Base-by-base conservation (phyloP, 2,888 invertebrate species). In the Tinea trinotella region DNA sequence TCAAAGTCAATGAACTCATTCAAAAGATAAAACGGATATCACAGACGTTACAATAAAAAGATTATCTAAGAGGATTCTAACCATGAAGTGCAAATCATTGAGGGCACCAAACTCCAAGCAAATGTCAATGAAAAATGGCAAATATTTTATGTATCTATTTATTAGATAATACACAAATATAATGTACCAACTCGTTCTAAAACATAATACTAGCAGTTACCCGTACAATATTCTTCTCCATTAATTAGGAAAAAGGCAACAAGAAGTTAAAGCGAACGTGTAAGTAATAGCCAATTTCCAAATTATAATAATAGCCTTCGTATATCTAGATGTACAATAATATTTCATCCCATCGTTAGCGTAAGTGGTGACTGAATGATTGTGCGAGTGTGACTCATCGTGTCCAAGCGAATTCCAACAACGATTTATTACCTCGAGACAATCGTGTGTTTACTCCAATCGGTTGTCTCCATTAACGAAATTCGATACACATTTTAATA, bases 21-120 rank as follows among this genome's bases (percentile, higher is more conserved):
- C 50, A 50, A 50, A 18, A 50, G 50, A 24, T 50, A 24, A 50
- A 50, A 50, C 50, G 50, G 50, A 22, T 50, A 50, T 50, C 24
- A 50, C 24, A 50, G 50, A 50, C 50, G 17, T 12, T n/a, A 50
- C 50, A 50, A 50, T 22, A 50, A 50, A 50, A 22, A 50, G 50
- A 50, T 50, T 50, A 50, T 24, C 50, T 50, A 24, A 24, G 17
- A 22, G 24, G 18, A 24, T 24, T 24, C 24, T 15, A 48, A 19
- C 15, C 48, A 48, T 48, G 50, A 50, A 50, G 50, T 24, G 50
- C 50, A 50, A 50, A 50, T 50, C 50, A 50, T 50, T 13, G 24
- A 12, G 50, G 24, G 50, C 50, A 50, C 24, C 50, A 50, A 50
- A 50, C 50, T 50, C 24, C 13, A 4, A 3, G 2, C 13, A 19